Base-by-base conservation (phyloP, 2,888 invertebrate species). In the Villa cingulata region DNA sequence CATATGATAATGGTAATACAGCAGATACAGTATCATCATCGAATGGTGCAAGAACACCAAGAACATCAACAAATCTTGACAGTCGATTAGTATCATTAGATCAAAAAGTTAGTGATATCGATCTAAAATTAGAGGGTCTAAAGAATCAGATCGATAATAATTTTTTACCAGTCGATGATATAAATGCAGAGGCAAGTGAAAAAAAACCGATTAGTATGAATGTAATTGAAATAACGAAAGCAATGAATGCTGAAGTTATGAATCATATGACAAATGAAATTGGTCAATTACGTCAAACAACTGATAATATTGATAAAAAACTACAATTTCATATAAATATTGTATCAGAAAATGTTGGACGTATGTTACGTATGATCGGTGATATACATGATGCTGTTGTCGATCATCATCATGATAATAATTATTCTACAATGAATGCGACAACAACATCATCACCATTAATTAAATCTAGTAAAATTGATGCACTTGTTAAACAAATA, bases 141-240 rank as follows among this genome's bases (percentile, higher is more conserved):
- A 88, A 87, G 64, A 85, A 80, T 61, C 87, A 88, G 67, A 76
- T 88, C 56, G 88, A 89, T 61, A 84, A 77, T 59, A 87, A 87
- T 63, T 83, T 85, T 59, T 70, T 87, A 49, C 82, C 84, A 47
- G 77, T 77, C 16, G 88, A 88, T 60, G 88, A 88, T 59, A 36
- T 36, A n/a, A 87, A 86, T 59, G 87, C 83, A 1, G 87, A 87
- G 65, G 87, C 87, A 1, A 87, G 87, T 59, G 88, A 88, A 67
- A 87, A 86, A 69, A 86, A 86, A 60, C 85, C 87, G 2, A 78
- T 87, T 42, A 86, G 85, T 62, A 78, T 86, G 73, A 86, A 86
- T 62, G 81, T 85, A 15, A 76, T 85, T 45, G 86, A 87, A 68
- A 85, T 86, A 50, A 83, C 86, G 3, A 87, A 86, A 68, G 80